These are phyloP conservation scores for Gnathonemus longibarbis DNA, from an alignment of 2,113 vertebrate genomes.

Conservation along the genomic window DNA sequence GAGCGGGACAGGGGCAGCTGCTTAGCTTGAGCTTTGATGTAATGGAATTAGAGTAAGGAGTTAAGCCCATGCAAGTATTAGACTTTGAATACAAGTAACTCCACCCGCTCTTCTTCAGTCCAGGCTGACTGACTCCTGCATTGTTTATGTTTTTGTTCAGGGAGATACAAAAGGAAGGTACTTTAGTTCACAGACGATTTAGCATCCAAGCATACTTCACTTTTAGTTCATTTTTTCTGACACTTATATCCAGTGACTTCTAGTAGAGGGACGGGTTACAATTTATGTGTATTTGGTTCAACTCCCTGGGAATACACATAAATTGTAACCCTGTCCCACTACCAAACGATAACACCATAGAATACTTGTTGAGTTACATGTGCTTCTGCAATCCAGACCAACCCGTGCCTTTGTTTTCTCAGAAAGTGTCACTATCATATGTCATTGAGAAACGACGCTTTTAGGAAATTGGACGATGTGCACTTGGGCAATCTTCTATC, in stretches of 20 bases:
- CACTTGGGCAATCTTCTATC: too few species aligned
- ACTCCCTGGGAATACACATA: too few species aligned
- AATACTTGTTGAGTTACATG: too few species aligned
- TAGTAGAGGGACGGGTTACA: background rate
- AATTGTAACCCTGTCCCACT: too few species aligned
- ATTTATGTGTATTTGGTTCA: background rate
- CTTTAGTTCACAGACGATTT: background rate
- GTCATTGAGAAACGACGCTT: background rate
- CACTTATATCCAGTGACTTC: background rate
- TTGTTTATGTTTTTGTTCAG: background rate
- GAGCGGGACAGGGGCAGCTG: background rate
- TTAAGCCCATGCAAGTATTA: background rate
- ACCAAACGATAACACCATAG: too few species aligned
- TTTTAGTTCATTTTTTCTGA: background rate
- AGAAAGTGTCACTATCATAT: background rate
- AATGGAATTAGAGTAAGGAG: background rate
- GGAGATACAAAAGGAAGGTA: background rate
- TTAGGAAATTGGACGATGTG: background rate
- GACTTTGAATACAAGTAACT: background rate
- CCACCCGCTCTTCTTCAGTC: background rate
- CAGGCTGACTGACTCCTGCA: background rate
- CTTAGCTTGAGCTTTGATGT: background rate
- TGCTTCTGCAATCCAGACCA: background rate
- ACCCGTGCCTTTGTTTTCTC: background rate
- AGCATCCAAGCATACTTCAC: background rate